Evolutionary conservation across 1,140 invertebrate species (phyloP), one percentile per base, ranked within the genome.

Genomic region (Drosophila grimshawi): DNA sequence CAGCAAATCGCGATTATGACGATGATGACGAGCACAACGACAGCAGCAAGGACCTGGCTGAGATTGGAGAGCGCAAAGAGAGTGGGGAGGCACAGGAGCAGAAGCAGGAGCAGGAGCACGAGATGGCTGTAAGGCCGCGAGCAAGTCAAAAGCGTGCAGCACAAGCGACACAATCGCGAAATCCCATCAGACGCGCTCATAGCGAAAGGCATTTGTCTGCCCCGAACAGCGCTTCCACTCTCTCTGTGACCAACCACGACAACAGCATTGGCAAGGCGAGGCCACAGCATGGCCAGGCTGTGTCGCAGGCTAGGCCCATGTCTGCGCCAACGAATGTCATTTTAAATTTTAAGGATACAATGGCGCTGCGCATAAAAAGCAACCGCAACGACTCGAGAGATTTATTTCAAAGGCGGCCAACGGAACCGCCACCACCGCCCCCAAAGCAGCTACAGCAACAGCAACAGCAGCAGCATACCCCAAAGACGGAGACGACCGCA

Each of bases 291-390:
- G 56, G 52, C 45, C 63, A 69, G 59, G 39, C 41, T 6, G 29
- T 6, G 3, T 11, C 2, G 5, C 46, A 41, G 46, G 67, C 46
- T 48, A 41, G 56, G 41, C 69, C 69, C 60, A 80, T 63, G 39
- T 43, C 39, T 70, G 75, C 45, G 63, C 70, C 77, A 32, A 76
- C 81, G 72, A 89, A 90, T 94, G 57, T 92, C 93, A 76, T 92
- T 93, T 81, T 93, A 91, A 82, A 90, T 91, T 95, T 96, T 93
- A 93, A 94, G 93, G 94, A 97, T 86, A 97, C 96, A 11, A 97
- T 97, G 96, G 95, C 96, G 19, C 93, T 97, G 68, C 94, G 96
- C 76, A 93, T 95, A n/a, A 94, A 94, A 81, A 93, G 93, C 73
- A 94, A 93, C 80, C 92, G 94, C 85, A 93, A 92, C 49, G 94